phyloP scores from a whole-genome alignment of 2,113 vertebrate genomes.

The Eublepharis macularius region DNA sequence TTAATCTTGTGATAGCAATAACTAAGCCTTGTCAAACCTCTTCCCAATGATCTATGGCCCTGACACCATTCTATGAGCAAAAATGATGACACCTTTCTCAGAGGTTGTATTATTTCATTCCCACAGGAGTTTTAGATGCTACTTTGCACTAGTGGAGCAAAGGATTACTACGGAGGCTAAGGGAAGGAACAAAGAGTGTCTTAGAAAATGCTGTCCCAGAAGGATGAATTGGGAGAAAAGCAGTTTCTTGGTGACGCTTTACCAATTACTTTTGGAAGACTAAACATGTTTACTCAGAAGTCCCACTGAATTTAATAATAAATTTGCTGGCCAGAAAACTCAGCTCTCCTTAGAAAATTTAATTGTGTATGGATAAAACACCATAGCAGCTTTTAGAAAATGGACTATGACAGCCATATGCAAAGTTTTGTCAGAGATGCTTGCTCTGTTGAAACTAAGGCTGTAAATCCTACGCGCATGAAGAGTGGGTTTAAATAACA shows the following conservation, averaged over 20 bases:
- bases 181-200: slow-evolving; percentile 1
- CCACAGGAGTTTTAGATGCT: slow-evolving; percentile 41
- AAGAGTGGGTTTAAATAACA: not conserved
- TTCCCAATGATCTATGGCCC: slow-evolving; percentile 64
- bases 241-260: not conserved
- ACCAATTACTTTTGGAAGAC: not conserved
- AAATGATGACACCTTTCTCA: slow-evolving; percentile 67
- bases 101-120: slow-evolving; percentile 41
- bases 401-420: not conserved
- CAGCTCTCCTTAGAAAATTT: not conserved
- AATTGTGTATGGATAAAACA: not conserved
- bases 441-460: not conserved
- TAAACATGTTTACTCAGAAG: not conserved
- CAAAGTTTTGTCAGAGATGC: not conserved
- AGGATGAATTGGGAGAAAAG: not conserved
- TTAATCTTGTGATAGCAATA: slow-evolving; percentile 69
- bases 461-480: not conserved
- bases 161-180: slow-evolving; percentile 27
- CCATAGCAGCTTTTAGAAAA: too few relatives aligned
- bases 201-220: not conserved
- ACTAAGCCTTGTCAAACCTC: slow-evolving; percentile 63
- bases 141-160: not conserved
- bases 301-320: too few relatives aligned
- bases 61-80: slow-evolving; percentile 57
- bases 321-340: too few relatives aligned